A percentile compares a stretch with the other conserved stretches of the same genome.
Conservation (phyloP, 2,888 invertebrate genomes). For the Euzetes globulus region DNA sequence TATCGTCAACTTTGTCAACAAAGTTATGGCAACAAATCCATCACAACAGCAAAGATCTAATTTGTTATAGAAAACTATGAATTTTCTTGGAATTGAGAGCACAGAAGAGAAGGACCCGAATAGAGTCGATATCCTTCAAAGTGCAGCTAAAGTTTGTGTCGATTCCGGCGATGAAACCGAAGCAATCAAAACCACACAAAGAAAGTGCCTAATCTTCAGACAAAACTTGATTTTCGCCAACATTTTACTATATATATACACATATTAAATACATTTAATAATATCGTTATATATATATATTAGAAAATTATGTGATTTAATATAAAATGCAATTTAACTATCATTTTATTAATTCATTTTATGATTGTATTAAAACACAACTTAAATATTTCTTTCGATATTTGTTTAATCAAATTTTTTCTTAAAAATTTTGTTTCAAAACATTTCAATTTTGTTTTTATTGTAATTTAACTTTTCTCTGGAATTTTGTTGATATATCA, state of each 20-base stretch:
- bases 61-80: background rate
- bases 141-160: constrained; percentile 15
- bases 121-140: background rate
- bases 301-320: background rate
- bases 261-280: background rate
- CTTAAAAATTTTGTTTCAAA: background rate
- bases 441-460: no score
- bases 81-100: background rate
- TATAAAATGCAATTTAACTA: background rate
- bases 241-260: background rate
- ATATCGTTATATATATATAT: background rate
- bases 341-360: background rate
- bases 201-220: background rate
- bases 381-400: background rate
- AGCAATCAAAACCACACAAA: background rate
- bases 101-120: background rate
- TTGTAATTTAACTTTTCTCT: no score
- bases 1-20: constrained; percentile 63
- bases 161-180: background rate
- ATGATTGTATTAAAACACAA: background rate
- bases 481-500: no score
- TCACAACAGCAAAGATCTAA: constrained; percentile 14
- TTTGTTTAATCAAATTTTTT: no score
- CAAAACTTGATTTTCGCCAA: background rate
- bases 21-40: constrained; percentile 56